Evolutionary conservation across 2,113 vertebrate genomes (phyloP).

Genomic region (Aegotheles bennettii): DNA sequence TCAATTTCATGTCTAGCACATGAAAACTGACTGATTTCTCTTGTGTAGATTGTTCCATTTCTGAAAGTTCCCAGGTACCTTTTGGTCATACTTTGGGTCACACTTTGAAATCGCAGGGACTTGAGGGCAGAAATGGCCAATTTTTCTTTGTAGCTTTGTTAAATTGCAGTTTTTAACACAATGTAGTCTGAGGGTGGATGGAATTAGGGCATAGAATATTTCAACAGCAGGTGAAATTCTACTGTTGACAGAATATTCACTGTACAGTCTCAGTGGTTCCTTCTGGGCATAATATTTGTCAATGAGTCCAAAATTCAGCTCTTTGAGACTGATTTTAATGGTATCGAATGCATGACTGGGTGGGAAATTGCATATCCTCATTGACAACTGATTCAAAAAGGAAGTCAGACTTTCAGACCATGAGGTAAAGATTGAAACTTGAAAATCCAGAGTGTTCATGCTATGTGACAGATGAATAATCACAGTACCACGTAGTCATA

Average conservation of each 20-base stretch:
- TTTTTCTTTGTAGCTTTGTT: not conserved
- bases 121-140: not conserved
- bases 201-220: not conserved
- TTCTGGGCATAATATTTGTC: not conserved
- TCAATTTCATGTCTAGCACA: not conserved
- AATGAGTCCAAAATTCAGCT: not conserved
- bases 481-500: rapidly evolving
- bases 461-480: not conserved
- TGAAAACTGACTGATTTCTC: not conserved
- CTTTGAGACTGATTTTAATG: not conserved
- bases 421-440: not conserved
- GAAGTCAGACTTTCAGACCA: not conserved
- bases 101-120: not conserved
- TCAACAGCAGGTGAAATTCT: not conserved
- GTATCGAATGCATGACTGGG: not conserved
- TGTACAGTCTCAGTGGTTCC: not conserved
- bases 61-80: not conserved
- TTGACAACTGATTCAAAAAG: not conserved
- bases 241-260: not conserved
- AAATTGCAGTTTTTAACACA: not conserved
- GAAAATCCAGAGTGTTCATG: not conserved
- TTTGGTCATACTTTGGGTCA: not conserved
- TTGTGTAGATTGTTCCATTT: not conserved
- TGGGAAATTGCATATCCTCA: not conserved
- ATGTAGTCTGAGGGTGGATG: not conserved